phyloP scores from a whole-genome alignment of 2,797 vertebrate species.

The Netta rufina region DNA sequence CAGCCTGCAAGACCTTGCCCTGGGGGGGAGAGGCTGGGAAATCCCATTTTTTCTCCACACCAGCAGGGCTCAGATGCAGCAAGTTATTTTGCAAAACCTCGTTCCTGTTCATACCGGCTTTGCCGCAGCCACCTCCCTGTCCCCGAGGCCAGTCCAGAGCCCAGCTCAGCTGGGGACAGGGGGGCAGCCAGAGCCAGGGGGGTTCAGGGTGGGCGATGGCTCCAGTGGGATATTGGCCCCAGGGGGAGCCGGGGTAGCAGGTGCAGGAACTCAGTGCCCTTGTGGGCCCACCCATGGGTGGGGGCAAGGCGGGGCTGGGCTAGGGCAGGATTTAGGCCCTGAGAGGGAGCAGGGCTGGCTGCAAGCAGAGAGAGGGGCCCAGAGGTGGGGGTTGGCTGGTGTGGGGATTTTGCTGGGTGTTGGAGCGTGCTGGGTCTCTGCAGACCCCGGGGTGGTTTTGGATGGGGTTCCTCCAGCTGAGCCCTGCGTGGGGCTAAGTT shows the following conservation, averaged over 20 bases:
- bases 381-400: too few species aligned
- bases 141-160: not conserved
- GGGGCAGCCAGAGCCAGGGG: not conserved
- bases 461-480: rapidly evolving
- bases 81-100: not conserved
- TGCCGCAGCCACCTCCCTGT: not conserved
- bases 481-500: rapidly evolving
- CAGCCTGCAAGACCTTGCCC: not conserved
- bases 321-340: not conserved
- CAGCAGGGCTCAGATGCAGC: rapidly evolving
- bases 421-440: not conserved
- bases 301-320: not conserved
- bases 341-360: rapidly evolving
- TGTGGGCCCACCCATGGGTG: not conserved
- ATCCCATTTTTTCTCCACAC: not conserved
- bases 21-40: not conserved
- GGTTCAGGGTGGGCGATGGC: rapidly evolving
- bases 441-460: rapidly evolving
- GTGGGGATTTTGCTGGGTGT: rapidly evolving
- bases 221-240: rapidly evolving
- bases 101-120: rapidly evolving
- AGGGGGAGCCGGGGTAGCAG: slow-evolving; percentile 2
- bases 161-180: rapidly evolving
- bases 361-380: rapidly evolving
- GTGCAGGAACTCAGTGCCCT: not conserved